These are phyloP conservation scores for Todiramphus saurophagus DNA, from an alignment of 2,113 vertebrate species.

Conservation along the genomic window DNA sequence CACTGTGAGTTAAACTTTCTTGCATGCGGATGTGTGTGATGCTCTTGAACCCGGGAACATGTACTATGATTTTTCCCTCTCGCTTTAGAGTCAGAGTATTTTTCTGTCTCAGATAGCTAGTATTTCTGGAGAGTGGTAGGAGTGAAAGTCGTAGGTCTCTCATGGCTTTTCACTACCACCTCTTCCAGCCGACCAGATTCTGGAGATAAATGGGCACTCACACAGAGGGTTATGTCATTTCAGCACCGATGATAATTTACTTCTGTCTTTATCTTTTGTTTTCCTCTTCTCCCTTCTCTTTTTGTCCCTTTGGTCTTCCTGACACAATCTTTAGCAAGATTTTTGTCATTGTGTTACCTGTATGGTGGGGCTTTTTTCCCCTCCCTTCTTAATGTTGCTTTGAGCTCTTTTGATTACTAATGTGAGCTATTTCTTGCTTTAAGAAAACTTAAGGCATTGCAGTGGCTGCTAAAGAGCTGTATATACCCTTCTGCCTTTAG, in stretches of 20 bases:
- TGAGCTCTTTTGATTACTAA: neutral
- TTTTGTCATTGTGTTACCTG: neutral
- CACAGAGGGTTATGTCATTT: neutral
- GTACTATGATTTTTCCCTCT: neutral
- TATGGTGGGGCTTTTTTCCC: rapidly evolving
- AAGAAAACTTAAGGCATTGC: neutral
- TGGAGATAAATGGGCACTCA: neutral
- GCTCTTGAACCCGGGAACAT: neutral
- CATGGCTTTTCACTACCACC: neutral
- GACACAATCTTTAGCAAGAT: neutral
- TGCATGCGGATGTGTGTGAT: neutral
- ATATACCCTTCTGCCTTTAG: neutral
- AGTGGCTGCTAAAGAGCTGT: neutral
- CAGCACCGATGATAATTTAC: neutral
- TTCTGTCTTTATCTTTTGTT: neutral
- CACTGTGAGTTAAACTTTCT: neutral
- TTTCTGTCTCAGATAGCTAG: neutral
- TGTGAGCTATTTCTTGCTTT: neutral
- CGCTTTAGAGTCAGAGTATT: neutral
- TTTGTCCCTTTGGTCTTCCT: neutral
- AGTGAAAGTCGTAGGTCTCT: neutral
- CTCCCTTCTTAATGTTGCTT: neutral
- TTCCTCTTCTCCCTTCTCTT: neutral
- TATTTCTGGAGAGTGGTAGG: neutral
- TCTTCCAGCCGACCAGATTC: neutral